phyloP scores from a whole-genome alignment of 2,888 invertebrate genomes.

The Amblyteles armatorius region DNA sequence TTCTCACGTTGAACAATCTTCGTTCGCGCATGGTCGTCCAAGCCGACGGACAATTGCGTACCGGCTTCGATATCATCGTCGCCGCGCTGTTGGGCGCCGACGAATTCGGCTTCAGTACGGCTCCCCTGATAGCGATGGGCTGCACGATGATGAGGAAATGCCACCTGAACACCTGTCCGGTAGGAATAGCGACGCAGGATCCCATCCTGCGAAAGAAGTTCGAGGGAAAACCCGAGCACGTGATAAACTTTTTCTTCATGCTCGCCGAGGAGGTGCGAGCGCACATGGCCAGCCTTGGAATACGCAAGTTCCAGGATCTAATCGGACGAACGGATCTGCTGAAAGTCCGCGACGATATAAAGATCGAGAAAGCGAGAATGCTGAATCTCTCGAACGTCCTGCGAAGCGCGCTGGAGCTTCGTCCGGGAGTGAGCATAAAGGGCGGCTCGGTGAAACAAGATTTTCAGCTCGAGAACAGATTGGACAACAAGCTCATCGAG shows the following conservation, averaged over 20 bases:
- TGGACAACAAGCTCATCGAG: conserved; percentile 92
- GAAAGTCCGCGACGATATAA: conserved; percentile 89
- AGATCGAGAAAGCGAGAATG: conserved; percentile 92
- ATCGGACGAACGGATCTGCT: conserved; percentile 96
- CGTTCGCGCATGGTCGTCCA: conserved; percentile 97
- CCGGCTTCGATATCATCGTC: conserved; percentile 98
- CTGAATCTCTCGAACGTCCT: conserved; percentile 94
- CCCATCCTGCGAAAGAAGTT: conserved; percentile 98
- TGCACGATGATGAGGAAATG: conserved; percentile 99
- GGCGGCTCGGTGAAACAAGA: conserved; percentile 95
- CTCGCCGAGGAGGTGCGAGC: conserved; percentile 98
- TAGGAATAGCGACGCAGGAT: conserved; percentile 99
- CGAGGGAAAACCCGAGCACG: conserved; percentile 98
- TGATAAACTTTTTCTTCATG: conserved; percentile 98
- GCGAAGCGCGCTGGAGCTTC: conserved; percentile 94
- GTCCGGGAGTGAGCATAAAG: conserved; percentile 95
- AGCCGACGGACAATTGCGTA: conserved; percentile 97
- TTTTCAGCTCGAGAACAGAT: conserved; percentile 93
- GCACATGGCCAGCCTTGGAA: conserved; percentile 96
- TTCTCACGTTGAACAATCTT: conserved; percentile 96
- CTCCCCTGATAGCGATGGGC: conserved; percentile 98
- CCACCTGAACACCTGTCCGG: conserved; percentile 99
- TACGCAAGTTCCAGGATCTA: conserved; percentile 94
- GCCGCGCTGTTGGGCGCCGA: conserved; percentile 98
- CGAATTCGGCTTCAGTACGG: conserved; percentile 99